Evolutionary conservation across 2,888 invertebrate species (phyloP), one percentile per base, ranked within the genome.

Genomic region (Epinotia brunnichana): DNA sequence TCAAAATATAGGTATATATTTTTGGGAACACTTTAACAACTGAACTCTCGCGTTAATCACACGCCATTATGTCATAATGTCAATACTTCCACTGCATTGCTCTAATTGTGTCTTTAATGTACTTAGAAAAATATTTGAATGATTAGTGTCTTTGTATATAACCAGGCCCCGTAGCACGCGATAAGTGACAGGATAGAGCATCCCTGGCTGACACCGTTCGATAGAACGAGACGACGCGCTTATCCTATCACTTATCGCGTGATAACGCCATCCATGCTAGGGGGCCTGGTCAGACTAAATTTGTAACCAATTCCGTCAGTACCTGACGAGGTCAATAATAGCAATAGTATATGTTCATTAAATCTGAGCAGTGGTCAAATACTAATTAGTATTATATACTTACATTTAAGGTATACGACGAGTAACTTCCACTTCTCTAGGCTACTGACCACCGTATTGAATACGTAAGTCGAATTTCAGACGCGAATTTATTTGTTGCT

Each of bases 61-160:
- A 29, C 29, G 29, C 7, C 29, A 29, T 29, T 9, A 35, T 48
- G 5, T n/a, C 48, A 13, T 13, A 41, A 41, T 48, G 15, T 48
- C 48, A 48, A n/a, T 61, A 44, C 9, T 41, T 61, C 41, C 29
- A 51, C 44, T 56, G 41, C 44, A 56, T 39, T 48, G 48, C 44
- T 35, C 21, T 61, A 44, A 9, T 17, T 15, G 2, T 15, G n/a
- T 7, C 39, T 11, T 62, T 24, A 29, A 24, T 24, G 62, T 24
- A n/a, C 10, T 62, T 48, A 24, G 13, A 10, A 24, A 62, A 48
- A 9, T 4, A 24, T 48, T 17, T 11, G 9, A 17, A 35, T 70
- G 21, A 61, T 67, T 53, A 54, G 35, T 56, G 44, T 24, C 11
- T 68, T 73, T 73, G 62, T 63, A 68, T 68, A 51, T 68, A 51